Evolutionary conservation across 2,113 vertebrate genomes (phyloP), one percentile per base, ranked within the genome.

Genomic region (Odontesthes bonariensis): DNA sequence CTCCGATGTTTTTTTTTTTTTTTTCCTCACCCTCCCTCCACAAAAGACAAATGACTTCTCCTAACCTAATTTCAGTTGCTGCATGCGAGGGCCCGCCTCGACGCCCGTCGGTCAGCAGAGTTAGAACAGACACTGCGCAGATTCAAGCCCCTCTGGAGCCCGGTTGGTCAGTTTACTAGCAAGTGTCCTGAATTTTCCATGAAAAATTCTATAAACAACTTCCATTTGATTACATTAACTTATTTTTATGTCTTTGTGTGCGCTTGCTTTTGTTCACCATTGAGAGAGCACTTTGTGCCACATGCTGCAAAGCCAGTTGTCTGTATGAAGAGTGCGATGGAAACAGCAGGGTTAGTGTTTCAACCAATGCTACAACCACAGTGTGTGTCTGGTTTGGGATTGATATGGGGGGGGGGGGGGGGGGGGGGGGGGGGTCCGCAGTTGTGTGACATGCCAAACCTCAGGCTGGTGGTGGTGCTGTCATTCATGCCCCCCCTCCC

Each of bases 31-130:
- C 52, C 44, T 62, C 68, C 67, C 56, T 62, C 61, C 51, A 63
- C 71, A 61, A 74, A 83, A 69, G 81, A 89, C 77, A 73, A 84
- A 90, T 84, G 84, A 76, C 84, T 92, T 82, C 83, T 88, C 38
- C 83, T 91, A 92, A 87, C 77, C 81, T 91, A 73, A 91, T 90
- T 93, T 89, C 87, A 82, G 82, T 82, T 59, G 82, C 23, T 53
- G 66, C 86, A 69, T 83, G 83, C 53, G n/a, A 72, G 8, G 89
- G 84, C 78, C 88, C 73, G 83, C 82, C 86, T 86, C 58, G 4
- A 61, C 69, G 85, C 60, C 78, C 89, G 87, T 63, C 82, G 76
- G 85, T 80, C 76, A 89, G 68, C 73, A 77, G 72, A 53, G 54
- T 91, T 90, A 84, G 75, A 89, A 68, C 47, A 82, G 85, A 83